A percentile compares a stretch with the other conserved stretches of the same genome.
phyloP scores from a whole-genome alignment of 2,113 vertebrate genomes.

The Colinus virginianus region DNA sequence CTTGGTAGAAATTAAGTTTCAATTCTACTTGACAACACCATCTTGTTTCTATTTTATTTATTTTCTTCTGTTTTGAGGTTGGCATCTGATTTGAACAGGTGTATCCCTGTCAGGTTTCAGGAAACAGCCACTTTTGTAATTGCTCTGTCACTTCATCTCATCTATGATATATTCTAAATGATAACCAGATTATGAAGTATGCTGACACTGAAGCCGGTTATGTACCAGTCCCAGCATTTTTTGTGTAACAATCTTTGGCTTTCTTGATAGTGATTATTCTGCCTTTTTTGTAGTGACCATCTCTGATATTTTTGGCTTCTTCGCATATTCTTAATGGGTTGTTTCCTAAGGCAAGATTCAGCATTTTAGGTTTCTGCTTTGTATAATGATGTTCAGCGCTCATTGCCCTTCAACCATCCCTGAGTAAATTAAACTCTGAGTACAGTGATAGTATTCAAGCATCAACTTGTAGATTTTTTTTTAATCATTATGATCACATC shows the following conservation, averaged over 20 bases:
- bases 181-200: slow-evolving; percentile 17
- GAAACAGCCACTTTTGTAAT: slow-evolving; percentile 17
- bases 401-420: background rate
- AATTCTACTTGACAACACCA: background rate
- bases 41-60: slow-evolving; percentile 4
- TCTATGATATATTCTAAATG: background rate
- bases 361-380: background rate
- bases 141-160: background rate
- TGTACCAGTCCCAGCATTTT: background rate
- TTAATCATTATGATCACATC: background rate
- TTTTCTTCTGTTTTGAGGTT: slow-evolving; percentile 5
- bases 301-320: background rate
- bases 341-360: slow-evolving; percentile 10
- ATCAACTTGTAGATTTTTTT: too few relatives aligned
- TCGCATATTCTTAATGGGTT: background rate
- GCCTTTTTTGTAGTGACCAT: background rate
- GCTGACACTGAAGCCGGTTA: background rate
- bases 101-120: slow-evolving; percentile 31
- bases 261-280: background rate
- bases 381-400: background rate
- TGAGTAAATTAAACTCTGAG: background rate
- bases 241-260: background rate
- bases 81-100: slow-evolving; percentile 12
- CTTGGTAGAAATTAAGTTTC: background rate
- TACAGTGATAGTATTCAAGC: background rate